Evolutionary conservation across 2,888 invertebrate genomes (phyloP).

Genomic region (Aleiodes testaceus): DNA sequence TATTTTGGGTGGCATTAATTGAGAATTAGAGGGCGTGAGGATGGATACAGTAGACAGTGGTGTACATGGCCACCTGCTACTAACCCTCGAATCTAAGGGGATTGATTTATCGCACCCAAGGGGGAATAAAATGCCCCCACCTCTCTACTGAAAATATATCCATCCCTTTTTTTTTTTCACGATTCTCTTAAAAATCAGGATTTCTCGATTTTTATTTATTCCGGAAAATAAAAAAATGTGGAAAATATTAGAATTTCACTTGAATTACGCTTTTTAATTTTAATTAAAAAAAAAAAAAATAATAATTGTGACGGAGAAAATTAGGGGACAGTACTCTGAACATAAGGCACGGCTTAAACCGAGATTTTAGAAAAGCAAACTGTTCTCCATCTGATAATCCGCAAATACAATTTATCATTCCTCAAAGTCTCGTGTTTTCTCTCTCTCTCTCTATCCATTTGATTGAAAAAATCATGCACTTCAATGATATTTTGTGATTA

Average conservation of each 20-base stretch:
- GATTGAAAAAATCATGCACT: no score
- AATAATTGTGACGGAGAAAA: neutral
- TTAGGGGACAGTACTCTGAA: slow-evolving; percentile 22
- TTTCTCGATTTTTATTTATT: slow-evolving; percentile 10
- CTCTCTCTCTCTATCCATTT: slow-evolving; percentile 34
- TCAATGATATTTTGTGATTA: no score
- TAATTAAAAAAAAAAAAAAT: no score
- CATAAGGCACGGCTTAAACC: slow-evolving; percentile 55
- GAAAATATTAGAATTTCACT: neutral
- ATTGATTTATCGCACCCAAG: slow-evolving; percentile 71
- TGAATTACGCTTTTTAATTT: neutral
- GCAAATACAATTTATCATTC: slow-evolving; percentile 69
- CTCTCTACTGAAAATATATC: neutral
- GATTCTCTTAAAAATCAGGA: slow-evolving; percentile 16
- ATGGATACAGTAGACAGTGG: slow-evolving; percentile 57
- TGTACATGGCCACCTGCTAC: slow-evolving; percentile 69
- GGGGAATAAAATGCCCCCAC: slow-evolving; percentile 53
- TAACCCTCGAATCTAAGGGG: slow-evolving; percentile 57
- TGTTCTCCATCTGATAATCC: slow-evolving; percentile 61
- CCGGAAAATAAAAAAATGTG: neutral
- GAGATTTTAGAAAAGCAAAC: slow-evolving; percentile 63
- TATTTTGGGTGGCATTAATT: slow-evolving; percentile 65
- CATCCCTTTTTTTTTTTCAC: neutral
- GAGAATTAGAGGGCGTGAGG: slow-evolving; percentile 70
- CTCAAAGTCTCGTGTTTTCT: slow-evolving; percentile 17